A percentile compares a stretch with the other conserved stretches of the same genome.
These are phyloP conservation scores for Acropternis orthonyx DNA, from an alignment of 2,797 vertebrate species.

Conservation along the genomic window DNA sequence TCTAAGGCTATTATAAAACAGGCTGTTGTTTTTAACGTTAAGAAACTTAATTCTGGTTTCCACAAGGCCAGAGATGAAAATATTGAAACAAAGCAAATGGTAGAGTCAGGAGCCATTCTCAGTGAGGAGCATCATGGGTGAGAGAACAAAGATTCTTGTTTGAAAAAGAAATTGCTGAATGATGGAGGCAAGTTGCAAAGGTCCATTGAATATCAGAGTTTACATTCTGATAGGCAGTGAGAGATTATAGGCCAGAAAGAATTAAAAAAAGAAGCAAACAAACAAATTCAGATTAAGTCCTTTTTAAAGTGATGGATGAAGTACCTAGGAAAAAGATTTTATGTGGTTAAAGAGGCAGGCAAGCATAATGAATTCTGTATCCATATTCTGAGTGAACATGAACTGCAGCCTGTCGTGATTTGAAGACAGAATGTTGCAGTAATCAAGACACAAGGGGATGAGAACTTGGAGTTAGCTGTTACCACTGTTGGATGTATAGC, in stretches of 20 bases:
- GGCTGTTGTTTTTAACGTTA: neutral
- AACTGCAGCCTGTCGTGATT: neutral
- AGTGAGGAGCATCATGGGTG: neutral
- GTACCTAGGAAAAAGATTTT: neutral
- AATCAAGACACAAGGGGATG: neutral
- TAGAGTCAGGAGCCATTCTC: neutral
- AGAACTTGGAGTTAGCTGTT: neutral
- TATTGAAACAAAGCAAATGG: neutral
- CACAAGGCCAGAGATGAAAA: neutral
- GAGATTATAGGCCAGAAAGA: neutral
- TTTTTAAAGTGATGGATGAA: neutral
- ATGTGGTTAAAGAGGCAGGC: neutral
- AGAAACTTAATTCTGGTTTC: neutral
- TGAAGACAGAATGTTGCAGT: neutral
- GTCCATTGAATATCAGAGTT: neutral
- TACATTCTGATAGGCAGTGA: neutral
- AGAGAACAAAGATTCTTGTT: neutral
- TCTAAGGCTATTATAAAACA: neutral
- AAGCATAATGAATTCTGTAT: neutral
- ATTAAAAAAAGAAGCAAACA: rapidly evolving
- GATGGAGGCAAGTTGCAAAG: neutral
- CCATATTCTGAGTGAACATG: neutral
- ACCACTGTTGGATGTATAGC: neutral
- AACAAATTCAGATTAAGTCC: rapidly evolving
- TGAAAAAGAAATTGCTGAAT: neutral